Base-by-base conservation (phyloP, 2,888 invertebrate genomes). In the Gasteruption jaculator region DNA sequence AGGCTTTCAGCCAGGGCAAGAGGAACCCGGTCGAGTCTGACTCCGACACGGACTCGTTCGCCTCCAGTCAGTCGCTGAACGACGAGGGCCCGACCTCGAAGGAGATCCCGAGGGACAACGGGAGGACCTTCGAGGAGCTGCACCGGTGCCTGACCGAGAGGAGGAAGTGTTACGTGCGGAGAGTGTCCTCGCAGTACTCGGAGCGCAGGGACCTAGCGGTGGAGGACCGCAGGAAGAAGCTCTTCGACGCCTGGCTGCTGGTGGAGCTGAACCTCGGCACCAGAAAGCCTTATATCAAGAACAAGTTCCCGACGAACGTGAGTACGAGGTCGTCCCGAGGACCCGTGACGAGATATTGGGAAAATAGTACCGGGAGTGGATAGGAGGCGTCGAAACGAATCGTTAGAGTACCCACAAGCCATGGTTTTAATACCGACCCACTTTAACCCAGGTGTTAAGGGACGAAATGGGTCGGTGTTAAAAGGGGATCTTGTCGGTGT, bases 171-270 rank as follows among this genome's bases (percentile, higher is more conserved):
- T 82, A 83, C 74, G 80, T 82, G 0, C 72, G 80, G 1, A 72
- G 82, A 5, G 80, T 82, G 2, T 81, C 82, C 1, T 76, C 77
- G 1, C 71, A 76, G 27, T 54, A 46, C 27, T 76, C 77, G 3
- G 77, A 76, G 46, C 54, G 62, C 51, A 50, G 56, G 51, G 59
- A 60, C 52, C 36, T 50, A 41, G 49, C 41, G 31, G 52, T 71
- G 38, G 70, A 72, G 45, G 66, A 68, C 25, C 46, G 42, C 40
- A 48, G 45, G 5, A 48, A 57, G 30, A 62, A 78, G 5, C 56
- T 86, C 34, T 86, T 86, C 55, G 81, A 84, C 57, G 77, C 83
- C 24, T 81, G 85, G 49, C 57, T 86, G 8, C 69, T 86, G 42
- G 81, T 86, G 19, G 86, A 84, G 1, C 69, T 83, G 48, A 81